phyloP scores from a whole-genome alignment of 2,113 vertebrate species.

The Meriones unguiculatus region DNA sequence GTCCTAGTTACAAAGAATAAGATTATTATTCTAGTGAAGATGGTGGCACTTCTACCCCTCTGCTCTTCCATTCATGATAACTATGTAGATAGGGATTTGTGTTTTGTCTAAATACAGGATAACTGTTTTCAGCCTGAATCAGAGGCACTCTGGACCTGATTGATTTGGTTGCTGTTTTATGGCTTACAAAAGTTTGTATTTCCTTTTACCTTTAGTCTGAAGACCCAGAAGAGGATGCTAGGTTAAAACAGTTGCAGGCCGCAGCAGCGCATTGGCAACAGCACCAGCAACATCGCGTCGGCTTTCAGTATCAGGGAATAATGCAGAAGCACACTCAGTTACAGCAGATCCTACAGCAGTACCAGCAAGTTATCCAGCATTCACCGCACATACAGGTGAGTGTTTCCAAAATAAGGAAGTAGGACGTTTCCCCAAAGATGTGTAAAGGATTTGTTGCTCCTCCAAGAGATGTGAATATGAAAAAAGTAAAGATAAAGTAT shows the following conservation, averaged over 20 bases:
- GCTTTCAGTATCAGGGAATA: constrained; percentile 97
- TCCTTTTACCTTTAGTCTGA: constrained; percentile 85
- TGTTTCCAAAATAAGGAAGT: neutral
- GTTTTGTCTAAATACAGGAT: constrained; percentile 30
- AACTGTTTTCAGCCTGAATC: constrained; percentile 10
- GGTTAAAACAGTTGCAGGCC: constrained; percentile 95
- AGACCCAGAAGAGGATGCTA: constrained; percentile 93
- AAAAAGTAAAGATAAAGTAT: neutral
- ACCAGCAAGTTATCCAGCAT: constrained; percentile 95
- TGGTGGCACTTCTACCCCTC: constrained; percentile 1
- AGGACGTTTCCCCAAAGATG: neutral
- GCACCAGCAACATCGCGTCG: constrained; percentile 95
- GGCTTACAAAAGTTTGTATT: constrained; percentile 36
- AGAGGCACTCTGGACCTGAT: constrained; percentile 2
- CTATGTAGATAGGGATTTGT: neutral
- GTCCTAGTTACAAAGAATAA: neutral
- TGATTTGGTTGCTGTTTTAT: constrained; percentile 51
- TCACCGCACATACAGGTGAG: constrained; percentile 94
- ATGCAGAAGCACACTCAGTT: constrained; percentile 98
- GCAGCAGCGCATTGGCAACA: constrained; percentile 99
- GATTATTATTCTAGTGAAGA: constrained; percentile 43
- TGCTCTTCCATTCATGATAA: neutral
- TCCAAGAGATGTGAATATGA: neutral
- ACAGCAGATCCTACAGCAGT: constrained; percentile 95
- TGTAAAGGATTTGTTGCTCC: constrained; percentile 23